Percentiles rank a stretch among this genome's conserved stretches.
Evolutionary conservation across 2,113 vertebrate species (phyloP).

Genomic region (Nipponia nippon): DNA sequence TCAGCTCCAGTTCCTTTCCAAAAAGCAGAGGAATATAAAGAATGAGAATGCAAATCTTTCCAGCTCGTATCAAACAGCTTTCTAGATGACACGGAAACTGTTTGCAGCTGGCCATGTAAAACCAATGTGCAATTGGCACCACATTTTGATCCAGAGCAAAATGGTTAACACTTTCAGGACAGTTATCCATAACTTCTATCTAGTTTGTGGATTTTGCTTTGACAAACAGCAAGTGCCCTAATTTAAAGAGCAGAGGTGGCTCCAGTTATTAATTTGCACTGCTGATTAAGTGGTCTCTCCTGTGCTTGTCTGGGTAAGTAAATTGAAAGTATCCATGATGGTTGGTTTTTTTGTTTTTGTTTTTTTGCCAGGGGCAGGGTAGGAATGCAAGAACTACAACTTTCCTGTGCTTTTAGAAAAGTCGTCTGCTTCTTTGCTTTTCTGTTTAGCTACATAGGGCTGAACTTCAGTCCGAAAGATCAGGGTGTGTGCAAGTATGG

Average conservation of each 20-base stretch:
- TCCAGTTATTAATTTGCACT: not conserved
- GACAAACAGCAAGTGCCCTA: not conserved
- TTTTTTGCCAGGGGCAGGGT: not conserved
- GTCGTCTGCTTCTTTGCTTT: not conserved
- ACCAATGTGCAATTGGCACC: not conserved
- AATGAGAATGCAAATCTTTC: not conserved
- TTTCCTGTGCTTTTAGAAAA: not conserved
- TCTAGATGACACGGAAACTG: not conserved
- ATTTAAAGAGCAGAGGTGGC: not conserved
- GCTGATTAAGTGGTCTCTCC: not conserved
- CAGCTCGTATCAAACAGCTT: not conserved
- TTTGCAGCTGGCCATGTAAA: not conserved
- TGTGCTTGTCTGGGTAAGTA: not conserved
- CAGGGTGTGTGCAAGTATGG: not conserved
- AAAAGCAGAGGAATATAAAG: not conserved
- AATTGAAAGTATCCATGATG: not conserved
- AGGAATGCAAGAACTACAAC: not conserved
- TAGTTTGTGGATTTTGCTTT: not conserved
- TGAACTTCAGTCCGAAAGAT: not conserved
- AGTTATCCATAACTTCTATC: not conserved
- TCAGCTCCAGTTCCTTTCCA: not conserved
- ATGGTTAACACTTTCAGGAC: not conserved
- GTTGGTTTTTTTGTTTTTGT: not conserved
- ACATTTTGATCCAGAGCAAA: not conserved
- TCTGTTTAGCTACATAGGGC: not conserved